Percentiles rank a stretch among this genome's conserved stretches.
phyloP scores from a whole-genome alignment of 2,888 invertebrate species.

The Drosophila stalkeri region DNA sequence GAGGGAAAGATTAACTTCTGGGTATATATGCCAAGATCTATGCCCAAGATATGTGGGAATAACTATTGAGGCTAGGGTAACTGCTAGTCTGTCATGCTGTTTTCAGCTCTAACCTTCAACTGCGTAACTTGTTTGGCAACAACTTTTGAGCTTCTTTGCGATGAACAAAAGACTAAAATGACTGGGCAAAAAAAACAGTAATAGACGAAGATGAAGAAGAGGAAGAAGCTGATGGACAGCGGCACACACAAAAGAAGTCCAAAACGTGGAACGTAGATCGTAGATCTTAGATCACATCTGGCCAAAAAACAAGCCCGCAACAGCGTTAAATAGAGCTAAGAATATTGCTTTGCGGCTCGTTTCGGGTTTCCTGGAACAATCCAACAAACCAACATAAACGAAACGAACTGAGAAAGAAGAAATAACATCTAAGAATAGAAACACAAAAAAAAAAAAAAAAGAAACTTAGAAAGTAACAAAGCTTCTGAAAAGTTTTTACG shows the following conservation, averaged over 20 bases:
- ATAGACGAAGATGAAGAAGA: background rate
- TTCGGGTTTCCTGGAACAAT: constrained; percentile 27
- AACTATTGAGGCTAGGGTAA: constrained; percentile 3
- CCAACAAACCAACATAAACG: background rate
- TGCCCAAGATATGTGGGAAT: background rate
- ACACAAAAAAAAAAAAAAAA: background rate
- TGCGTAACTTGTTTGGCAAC: constrained; percentile 7
- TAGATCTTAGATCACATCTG: constrained; percentile 25
- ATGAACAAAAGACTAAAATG: constrained; percentile 22
- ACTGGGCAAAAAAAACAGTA: constrained; percentile 34
- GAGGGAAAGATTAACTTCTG: too few species aligned
- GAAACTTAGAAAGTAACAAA: constrained; percentile 21
- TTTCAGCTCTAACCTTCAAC: background rate
- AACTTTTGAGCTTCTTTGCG: constrained; percentile 12
- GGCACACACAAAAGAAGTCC: constrained; percentile 14
- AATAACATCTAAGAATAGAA: constrained; percentile 1
- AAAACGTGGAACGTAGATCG: constrained; percentile 26
- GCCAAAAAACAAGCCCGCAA: background rate
- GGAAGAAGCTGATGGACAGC: constrained; percentile 10
- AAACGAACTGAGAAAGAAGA: background rate
- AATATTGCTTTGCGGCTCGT: constrained; percentile 33
- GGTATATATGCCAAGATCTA: too few species aligned
- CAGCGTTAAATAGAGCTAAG: constrained; percentile 34
- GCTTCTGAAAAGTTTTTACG: constrained; percentile 1
- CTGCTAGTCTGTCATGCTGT: background rate